A percentile compares a stretch with the other conserved stretches of the same genome.
Conservation (phyloP, 2,888 invertebrate genomes). For the Lasioglossum villosulum region DNA sequence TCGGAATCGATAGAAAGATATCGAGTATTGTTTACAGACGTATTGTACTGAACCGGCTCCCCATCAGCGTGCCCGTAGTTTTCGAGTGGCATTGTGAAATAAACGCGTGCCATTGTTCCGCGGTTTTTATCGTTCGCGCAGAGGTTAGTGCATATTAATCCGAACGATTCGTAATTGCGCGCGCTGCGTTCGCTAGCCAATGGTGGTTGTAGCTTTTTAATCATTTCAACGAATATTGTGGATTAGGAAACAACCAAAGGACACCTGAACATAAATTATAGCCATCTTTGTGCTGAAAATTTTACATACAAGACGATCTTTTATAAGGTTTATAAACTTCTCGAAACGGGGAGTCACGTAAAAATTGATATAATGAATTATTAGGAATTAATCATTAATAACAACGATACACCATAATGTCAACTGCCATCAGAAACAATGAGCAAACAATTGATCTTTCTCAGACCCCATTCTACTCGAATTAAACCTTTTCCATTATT, state of each 20-base stretch:
- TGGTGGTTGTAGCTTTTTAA: neutral
- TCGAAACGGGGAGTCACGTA: neutral
- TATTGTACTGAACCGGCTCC: conserved; percentile 71
- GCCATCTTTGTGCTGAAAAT: neutral
- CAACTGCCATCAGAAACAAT: neutral
- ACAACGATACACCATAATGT: too few species aligned
- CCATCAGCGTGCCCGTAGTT: conserved; percentile 77
- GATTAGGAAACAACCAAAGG: too few species aligned
- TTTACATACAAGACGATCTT: neutral
- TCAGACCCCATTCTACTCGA: neutral
- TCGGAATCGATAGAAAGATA: conserved; percentile 78
- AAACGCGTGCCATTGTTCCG: conserved; percentile 77
- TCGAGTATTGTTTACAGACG: conserved; percentile 77
- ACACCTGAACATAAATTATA: neutral
- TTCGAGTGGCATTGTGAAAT: conserved; percentile 79
- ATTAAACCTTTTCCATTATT: neutral
- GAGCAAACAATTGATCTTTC: neutral
- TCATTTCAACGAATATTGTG: neutral
- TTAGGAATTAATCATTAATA: too few species aligned
- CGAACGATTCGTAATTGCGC: conserved; percentile 59
- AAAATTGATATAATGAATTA: too few species aligned
- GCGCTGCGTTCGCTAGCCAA: conserved; percentile 16
- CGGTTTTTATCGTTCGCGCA: conserved; percentile 70
- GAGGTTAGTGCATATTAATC: conserved; percentile 69
- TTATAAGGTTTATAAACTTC: neutral